Conservation (phyloP, 2,113 vertebrate genomes). For the Rynchops niger region DNA sequence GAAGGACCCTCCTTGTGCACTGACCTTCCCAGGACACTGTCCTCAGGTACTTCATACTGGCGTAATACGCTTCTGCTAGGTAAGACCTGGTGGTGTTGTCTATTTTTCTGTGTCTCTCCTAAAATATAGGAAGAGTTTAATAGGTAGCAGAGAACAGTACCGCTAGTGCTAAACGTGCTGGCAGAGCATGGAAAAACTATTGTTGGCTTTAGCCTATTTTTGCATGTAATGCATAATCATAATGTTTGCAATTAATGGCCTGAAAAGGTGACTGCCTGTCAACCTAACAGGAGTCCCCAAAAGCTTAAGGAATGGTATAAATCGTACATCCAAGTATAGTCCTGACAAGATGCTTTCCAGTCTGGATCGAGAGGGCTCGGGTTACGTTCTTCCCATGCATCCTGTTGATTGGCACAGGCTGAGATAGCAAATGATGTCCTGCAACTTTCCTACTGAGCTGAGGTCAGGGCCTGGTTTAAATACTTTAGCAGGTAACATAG, state of each 20-base stretch:
- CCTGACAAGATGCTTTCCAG: neutral
- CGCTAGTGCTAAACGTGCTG: fast-evolving
- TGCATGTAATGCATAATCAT: neutral
- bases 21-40: neutral
- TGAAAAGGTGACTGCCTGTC: neutral
- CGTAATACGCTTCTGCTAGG: neutral
- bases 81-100: neutral
- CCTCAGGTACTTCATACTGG: neutral
- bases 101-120: neutral
- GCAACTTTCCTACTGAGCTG: neutral
- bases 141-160: neutral
- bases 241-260: neutral
- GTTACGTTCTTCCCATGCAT: neutral
- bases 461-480: neutral
- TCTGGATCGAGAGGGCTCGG: neutral
- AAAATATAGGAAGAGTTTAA: neutral
- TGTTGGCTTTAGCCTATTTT: neutral
- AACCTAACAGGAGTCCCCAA: neutral
- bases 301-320: neutral
- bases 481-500: fast-evolving
- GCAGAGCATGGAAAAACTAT: neutral
- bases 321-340: neutral
- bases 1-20: neutral
- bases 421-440: neutral
- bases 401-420: neutral